Conservation (phyloP, 1,140 invertebrate species). For the Arion vulgaris region DNA sequence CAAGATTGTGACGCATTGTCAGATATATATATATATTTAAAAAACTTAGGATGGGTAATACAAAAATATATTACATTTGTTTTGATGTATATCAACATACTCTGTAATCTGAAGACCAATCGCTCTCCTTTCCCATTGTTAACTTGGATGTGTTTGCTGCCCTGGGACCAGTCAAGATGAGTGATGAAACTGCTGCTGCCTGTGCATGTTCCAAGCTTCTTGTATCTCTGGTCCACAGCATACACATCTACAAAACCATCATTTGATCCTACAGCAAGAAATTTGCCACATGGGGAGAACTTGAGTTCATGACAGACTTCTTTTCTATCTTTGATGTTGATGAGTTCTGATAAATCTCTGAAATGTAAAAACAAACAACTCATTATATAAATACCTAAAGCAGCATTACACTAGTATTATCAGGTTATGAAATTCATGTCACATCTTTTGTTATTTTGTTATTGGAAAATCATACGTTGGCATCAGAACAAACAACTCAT, state of each 20-base stretch:
- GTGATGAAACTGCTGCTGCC: slow-evolving; percentile 72
- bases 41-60: too few species aligned
- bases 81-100: slow-evolving; percentile 47
- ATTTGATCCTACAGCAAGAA: slow-evolving; percentile 71
- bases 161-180: slow-evolving; percentile 73
- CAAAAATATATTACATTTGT: too few species aligned
- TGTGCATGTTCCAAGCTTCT: slow-evolving; percentile 66
- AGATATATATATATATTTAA: too few species aligned
- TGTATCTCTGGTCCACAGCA: slow-evolving; percentile 66
- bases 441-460: too few species aligned
- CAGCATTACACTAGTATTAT: too few species aligned
- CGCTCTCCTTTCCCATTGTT: slow-evolving; percentile 71
- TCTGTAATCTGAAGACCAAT: slow-evolving; percentile 69
- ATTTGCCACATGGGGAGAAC: slow-evolving; percentile 71
- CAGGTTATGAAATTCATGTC: too few species aligned
- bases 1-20: too few species aligned
- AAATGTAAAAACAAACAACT: slow-evolving; percentile 31
- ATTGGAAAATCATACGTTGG: too few species aligned
- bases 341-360: slow-evolving; percentile 69
- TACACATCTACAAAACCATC: slow-evolving; percentile 73
- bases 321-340: slow-evolving; percentile 70
- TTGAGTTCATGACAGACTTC: slow-evolving; percentile 73
- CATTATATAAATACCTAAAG: not conserved
- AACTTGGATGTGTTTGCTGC: slow-evolving; percentile 71
- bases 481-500: too few species aligned